Evolutionary conservation across 2,888 invertebrate species (phyloP), one percentile per base, ranked within the genome.

Genomic region (Diaperis boleti): DNA sequence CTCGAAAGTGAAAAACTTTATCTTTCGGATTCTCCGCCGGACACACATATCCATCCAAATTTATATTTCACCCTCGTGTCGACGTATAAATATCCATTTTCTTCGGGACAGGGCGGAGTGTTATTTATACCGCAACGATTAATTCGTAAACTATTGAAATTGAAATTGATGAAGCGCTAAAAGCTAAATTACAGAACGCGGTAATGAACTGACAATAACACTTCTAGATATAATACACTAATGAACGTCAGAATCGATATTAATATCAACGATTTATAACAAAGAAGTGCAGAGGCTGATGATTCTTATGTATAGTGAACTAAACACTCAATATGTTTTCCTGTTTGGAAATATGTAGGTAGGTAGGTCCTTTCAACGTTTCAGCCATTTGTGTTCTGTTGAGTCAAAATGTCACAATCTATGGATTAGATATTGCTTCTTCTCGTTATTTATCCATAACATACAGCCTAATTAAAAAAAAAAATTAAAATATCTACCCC

Each of bases 1-100:
- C 41, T 31, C 13, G 11, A 31, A 42, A 54, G 54, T 54, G 57
- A 57, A 57, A 45, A 57, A 57, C 57, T 57, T 56, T 50, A 37
- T 26, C 33, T 35, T 50, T 6, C 8, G 7, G 49, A 39, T 42
- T 52, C 20, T 10, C 52, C 7, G 6, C 52, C 39, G 52, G 39
- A n/a, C 52, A 52, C 14, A 39, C 52, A 15, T 13, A 47, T 47
- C 17, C 47, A 10, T n/a, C 4, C 11, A 10, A 18, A 49, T 49
- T 33, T 49, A 10, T 49, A 7, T 18, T n/a, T 33, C 10, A 33
- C 20, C 13, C 18, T 17, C 10, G 6, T n/a, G 47, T 31, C 7
- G 26, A 11, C 35, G n/a, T 13, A 20, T 22, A 49, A 17, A 33
- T 31, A 13, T 3, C 3, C 10, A 33, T 33, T 35, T 18, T 50